phyloP scores from a whole-genome alignment of 2,797 vertebrate species.

The Pseudochirops cupreus region DNA sequence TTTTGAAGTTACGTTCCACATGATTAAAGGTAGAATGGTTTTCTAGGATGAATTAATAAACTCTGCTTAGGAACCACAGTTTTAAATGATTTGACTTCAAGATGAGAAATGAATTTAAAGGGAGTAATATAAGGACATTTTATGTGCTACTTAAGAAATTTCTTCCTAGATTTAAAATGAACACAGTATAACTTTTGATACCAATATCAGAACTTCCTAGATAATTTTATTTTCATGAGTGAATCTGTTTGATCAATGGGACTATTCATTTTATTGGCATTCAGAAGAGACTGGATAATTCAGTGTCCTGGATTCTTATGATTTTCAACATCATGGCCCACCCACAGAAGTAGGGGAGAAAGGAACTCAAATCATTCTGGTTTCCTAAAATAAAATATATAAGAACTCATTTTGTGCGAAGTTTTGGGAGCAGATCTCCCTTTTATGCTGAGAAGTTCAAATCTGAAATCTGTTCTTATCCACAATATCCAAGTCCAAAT shows the following conservation, averaged over 20 bases:
- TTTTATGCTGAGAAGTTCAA: neutral
- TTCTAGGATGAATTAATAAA: slow-evolving; percentile 45
- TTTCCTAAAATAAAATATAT: neutral
- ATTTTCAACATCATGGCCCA: neutral
- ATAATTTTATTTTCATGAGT: slow-evolving; percentile 22
- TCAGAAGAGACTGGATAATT: neutral
- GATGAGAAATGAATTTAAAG: slow-evolving; percentile 22
- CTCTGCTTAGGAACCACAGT: slow-evolving; percentile 31
- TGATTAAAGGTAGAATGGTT: slow-evolving; percentile 40
- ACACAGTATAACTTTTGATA: neutral
- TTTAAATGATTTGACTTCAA: neutral
- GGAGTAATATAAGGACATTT: slow-evolving; percentile 19
- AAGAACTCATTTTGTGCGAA: neutral
- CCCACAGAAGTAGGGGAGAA: neutral
- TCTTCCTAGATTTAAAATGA: slow-evolving; percentile 24
- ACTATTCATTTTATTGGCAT: neutral
- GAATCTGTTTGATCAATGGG: neutral
- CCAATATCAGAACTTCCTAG: slow-evolving; percentile 26
- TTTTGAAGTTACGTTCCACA: slow-evolving; percentile 29
- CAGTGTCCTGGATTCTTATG: neutral
- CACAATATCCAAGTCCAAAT: neutral
- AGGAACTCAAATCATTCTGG: neutral
- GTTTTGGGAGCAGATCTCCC: neutral
- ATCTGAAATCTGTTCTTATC: neutral
- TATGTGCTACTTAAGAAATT: slow-evolving; percentile 22